Percentiles rank a stretch among this genome's conserved stretches.
Evolutionary conservation across 1,140 invertebrate genomes (phyloP).

Genomic region (Carcinoscorpius rotundicauda): DNA sequence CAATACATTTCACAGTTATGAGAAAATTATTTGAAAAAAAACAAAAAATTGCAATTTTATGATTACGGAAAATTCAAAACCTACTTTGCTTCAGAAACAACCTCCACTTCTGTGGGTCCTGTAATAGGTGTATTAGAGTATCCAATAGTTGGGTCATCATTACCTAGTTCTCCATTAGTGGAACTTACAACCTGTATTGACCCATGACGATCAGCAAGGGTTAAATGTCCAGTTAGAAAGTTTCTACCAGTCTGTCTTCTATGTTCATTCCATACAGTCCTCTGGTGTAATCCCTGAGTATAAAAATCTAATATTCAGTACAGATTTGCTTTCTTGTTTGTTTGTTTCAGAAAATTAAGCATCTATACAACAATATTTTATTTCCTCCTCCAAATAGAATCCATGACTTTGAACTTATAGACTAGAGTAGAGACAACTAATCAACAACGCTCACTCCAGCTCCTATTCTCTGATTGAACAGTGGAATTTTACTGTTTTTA

Average conservation of each 20-base stretch:
- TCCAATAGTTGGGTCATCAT: slow-evolving; percentile 86
- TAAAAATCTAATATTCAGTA: not conserved
- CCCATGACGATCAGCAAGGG: slow-evolving; percentile 17
- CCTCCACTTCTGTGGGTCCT: slow-evolving; percentile 78
- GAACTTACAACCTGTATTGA: slow-evolving; percentile 82
- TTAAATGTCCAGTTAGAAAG: slow-evolving; percentile 1
- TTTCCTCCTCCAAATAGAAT: too few relatives aligned
- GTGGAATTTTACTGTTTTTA: too few relatives aligned
- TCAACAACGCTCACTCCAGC: too few relatives aligned
- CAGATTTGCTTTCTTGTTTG: not conserved
- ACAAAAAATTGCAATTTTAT: too few relatives aligned
- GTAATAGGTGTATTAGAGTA: slow-evolving; percentile 94
- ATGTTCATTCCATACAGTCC: slow-evolving; percentile 10
- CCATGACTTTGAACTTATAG: too few relatives aligned
- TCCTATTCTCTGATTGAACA: too few relatives aligned
- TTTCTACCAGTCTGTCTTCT: slow-evolving; percentile 1
- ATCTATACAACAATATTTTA: too few relatives aligned
- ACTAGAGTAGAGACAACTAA: too few relatives aligned
- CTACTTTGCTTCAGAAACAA: slow-evolving; percentile 44
- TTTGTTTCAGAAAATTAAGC: too few relatives aligned
- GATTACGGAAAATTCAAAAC: slow-evolving; percentile 14
- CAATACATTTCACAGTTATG: too few relatives aligned
- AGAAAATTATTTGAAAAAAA: too few relatives aligned
- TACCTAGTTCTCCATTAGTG: slow-evolving; percentile 86
- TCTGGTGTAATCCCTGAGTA: not conserved